A percentile compares a stretch with the other conserved stretches of the same genome.
These are phyloP conservation scores for Diploscapter pachys DNA, from an alignment of 1,140 invertebrate genomes.

Conservation along the genomic window DNA sequence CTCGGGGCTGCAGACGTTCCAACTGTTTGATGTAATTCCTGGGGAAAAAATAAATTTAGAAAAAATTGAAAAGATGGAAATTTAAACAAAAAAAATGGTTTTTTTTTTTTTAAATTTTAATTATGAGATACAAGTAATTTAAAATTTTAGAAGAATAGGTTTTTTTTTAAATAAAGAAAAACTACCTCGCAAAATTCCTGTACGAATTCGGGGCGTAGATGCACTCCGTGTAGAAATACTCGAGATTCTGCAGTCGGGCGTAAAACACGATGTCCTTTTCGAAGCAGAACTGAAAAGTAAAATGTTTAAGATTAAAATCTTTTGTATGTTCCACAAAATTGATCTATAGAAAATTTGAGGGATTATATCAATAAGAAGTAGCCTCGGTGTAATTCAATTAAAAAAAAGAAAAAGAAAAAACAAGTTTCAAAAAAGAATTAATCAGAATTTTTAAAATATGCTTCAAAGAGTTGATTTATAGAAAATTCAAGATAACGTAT, in stretches of 20 bases:
- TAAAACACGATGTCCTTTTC: conserved; percentile 99
- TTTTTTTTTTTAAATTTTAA: background rate
- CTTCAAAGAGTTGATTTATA: background rate
- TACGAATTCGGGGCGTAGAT: conserved; percentile 98
- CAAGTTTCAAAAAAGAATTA: too few species aligned
- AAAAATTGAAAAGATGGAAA: too few species aligned
- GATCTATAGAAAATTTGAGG: too few species aligned
- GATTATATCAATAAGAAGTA: too few species aligned
- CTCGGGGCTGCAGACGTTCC: conserved; percentile 84
- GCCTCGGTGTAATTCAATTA: too few species aligned
- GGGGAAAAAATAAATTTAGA: conserved; percentile 60
- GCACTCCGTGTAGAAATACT: conserved; percentile 99
- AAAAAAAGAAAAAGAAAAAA: too few species aligned
- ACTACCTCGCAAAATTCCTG: conserved; percentile 54
- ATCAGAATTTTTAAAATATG: too few species aligned
- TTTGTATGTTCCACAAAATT: too few species aligned
- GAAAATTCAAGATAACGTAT: background rate
- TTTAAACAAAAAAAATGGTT: conserved; percentile 32
- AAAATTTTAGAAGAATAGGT: conserved; percentile 88
- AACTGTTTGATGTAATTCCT: conserved; percentile 89
- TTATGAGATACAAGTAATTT: conserved; percentile 87
- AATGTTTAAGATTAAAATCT: background rate
- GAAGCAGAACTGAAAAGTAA: conserved; percentile 74
- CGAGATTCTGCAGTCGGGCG: conserved; percentile 77
- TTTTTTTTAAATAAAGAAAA: conserved; percentile 67